phyloP scores from a whole-genome alignment of 1,140 invertebrate genomes.

The Phymorhynchus buccinoides region DNA sequence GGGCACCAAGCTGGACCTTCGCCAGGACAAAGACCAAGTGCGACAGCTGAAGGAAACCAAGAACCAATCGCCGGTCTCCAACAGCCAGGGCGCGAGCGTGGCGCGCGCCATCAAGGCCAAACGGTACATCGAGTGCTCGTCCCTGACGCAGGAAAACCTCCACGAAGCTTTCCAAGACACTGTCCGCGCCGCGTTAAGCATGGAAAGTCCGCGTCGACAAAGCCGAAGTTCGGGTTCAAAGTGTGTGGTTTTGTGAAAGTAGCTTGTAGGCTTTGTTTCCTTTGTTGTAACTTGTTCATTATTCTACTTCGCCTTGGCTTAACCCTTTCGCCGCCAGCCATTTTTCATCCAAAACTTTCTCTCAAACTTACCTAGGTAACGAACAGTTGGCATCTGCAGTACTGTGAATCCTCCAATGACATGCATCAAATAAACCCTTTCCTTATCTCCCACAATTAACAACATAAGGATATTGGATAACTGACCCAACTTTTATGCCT shows the following conservation, averaged over 20 bases:
- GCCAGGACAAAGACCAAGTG: constrained; percentile 78
- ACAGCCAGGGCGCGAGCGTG: constrained; percentile 82
- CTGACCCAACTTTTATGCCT: no score
- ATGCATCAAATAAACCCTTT: no score
- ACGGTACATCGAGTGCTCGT: constrained; percentile 91
- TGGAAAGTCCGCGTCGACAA: background rate
- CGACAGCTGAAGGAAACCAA: constrained; percentile 90
- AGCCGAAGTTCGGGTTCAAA: constrained; percentile 6
- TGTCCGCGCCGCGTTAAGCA: constrained; percentile 82
- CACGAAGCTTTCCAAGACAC: constrained; percentile 93
- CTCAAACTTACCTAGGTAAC: no score
- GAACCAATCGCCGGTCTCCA: constrained; percentile 85
- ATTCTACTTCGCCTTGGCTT: no score
- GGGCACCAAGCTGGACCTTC: constrained; percentile 72
- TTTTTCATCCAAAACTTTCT: no score
- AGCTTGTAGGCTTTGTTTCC: background rate
- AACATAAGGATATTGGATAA: no score
- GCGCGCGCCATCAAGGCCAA: constrained; percentile 84
- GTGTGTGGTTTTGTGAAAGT: constrained; percentile 30
- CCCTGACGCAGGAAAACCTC: constrained; percentile 91
- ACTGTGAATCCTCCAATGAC: no score
- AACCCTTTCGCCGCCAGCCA: no score
- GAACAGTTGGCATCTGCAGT: no score
- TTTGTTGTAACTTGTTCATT: no score
- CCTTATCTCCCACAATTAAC: no score